A percentile compares a stretch with the other conserved stretches of the same genome.
phyloP scores from a whole-genome alignment of 2,888 invertebrate species.

The Encarsia formosa region DNA sequence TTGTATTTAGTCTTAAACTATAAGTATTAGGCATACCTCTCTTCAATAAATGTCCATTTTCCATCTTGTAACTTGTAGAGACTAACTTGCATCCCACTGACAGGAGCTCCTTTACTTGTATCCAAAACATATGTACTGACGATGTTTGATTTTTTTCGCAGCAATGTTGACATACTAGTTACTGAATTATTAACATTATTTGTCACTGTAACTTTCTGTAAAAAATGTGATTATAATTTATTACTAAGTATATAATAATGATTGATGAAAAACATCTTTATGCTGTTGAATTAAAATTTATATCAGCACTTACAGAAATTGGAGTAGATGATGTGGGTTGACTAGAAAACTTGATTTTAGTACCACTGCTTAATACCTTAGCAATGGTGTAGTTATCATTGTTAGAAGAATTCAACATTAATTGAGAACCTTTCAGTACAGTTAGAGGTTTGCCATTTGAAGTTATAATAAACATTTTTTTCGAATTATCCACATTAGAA shows the following conservation, averaged over 20 bases:
- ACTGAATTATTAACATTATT: neutral
- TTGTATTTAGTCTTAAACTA: neutral
- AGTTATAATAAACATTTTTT: conserved; percentile 14
- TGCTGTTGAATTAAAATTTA: no score
- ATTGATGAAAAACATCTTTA: no score
- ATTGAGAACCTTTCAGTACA: no score
- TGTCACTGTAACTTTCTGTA: neutral
- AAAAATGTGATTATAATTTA: neutral
- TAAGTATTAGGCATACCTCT: conserved; percentile 40
- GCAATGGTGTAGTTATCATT: no score
- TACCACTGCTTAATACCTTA: no score
- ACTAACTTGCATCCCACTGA: conserved; percentile 63
- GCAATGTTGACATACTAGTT: conserved; percentile 9
- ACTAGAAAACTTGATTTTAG: no score
- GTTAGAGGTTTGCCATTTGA: conserved; percentile 13
- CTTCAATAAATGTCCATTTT: conserved; percentile 66
- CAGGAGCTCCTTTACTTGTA: conserved; percentile 65
- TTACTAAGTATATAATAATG: neutral
- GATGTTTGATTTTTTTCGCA: conserved; percentile 57
- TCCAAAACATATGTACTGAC: conserved; percentile 75
- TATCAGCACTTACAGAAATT: no score
- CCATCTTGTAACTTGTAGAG: conserved; percentile 64
- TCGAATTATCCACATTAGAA: neutral
- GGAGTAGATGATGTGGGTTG: no score
- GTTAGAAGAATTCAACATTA: no score